Conservation (phyloP, 2,888 invertebrate genomes). For the Neoscelio sp. region DNA sequence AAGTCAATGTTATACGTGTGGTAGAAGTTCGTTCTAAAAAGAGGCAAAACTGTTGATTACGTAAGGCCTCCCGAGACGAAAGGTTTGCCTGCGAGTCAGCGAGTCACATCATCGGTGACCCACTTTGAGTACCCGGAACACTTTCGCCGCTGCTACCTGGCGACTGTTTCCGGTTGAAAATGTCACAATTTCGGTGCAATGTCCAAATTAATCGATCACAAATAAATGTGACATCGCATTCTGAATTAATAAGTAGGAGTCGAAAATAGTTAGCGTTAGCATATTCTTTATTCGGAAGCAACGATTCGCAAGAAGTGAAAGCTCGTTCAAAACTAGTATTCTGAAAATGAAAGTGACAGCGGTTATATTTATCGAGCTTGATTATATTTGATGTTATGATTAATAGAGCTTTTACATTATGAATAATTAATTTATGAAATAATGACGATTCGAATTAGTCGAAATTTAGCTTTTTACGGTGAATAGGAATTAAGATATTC, state of each 20-base stretch:
- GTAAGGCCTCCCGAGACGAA: constrained; percentile 42
- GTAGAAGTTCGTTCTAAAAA: constrained; percentile 20
- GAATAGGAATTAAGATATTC: no score
- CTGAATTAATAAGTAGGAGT: no score
- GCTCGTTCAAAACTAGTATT: constrained; percentile 18
- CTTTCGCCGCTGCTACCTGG: constrained; percentile 32
- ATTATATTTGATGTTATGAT: constrained; percentile 1
- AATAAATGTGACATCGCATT: neutral
- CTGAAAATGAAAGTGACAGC: constrained; percentile 48
- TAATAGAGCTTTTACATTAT: no score
- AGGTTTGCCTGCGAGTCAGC: constrained; percentile 48
- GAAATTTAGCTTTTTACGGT: no score
- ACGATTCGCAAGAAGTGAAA: constrained; percentile 29
- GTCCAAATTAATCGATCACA: constrained; percentile 14
- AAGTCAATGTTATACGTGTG: constrained; percentile 31
- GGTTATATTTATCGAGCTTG: neutral
- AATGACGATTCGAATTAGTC: no score
- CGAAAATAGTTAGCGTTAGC: neutral
- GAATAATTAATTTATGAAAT: no score
- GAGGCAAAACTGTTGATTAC: constrained; percentile 15
- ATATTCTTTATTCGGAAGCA: no score
- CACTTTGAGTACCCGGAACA: constrained; percentile 56
- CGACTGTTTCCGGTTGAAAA: constrained; percentile 29
- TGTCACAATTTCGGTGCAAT: constrained; percentile 3
- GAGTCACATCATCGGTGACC: constrained; percentile 45